Evolutionary conservation across 2,888 invertebrate species (phyloP).

Genomic region (Alloplasta piceator): DNA sequence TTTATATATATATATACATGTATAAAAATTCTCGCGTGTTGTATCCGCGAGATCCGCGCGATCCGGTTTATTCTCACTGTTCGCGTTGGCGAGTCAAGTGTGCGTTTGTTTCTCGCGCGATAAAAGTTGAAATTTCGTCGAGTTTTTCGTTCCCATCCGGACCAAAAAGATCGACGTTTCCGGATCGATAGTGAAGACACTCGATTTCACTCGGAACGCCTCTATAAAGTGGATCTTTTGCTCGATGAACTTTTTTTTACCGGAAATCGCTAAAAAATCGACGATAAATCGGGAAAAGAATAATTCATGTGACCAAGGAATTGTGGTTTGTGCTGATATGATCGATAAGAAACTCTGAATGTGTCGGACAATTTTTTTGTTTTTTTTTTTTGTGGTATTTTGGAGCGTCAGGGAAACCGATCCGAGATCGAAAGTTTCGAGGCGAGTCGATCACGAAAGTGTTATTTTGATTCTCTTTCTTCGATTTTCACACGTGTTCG

Average conservation of each 20-base stretch:
- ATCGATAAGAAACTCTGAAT: constrained; percentile 36
- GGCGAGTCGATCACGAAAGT: too few species aligned
- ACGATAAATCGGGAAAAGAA: neutral
- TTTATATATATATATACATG: too few species aligned
- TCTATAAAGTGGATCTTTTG: neutral
- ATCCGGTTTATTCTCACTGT: constrained; percentile 2
- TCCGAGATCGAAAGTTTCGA: constrained; percentile 5
- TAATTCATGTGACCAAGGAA: neutral
- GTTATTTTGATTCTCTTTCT: neutral
- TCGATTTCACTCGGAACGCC: too few species aligned
- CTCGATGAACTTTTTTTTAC: neutral
- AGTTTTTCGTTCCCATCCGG: too few species aligned
- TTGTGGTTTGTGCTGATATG: constrained; percentile 35
- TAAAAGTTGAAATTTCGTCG: neutral
- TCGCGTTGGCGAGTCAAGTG: constrained; percentile 3
- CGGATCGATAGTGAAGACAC: neutral
- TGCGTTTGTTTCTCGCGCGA: neutral
- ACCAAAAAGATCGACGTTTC: neutral
- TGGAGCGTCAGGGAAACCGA: neutral
- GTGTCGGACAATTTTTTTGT: neutral
- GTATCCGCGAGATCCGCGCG: neutral
- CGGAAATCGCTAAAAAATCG: neutral
- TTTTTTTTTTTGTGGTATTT: neutral
- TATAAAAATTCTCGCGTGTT: too few species aligned
- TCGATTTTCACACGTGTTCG: neutral